Conservation (phyloP, 2,888 invertebrate species). For the Argyresthia albistria region DNA sequence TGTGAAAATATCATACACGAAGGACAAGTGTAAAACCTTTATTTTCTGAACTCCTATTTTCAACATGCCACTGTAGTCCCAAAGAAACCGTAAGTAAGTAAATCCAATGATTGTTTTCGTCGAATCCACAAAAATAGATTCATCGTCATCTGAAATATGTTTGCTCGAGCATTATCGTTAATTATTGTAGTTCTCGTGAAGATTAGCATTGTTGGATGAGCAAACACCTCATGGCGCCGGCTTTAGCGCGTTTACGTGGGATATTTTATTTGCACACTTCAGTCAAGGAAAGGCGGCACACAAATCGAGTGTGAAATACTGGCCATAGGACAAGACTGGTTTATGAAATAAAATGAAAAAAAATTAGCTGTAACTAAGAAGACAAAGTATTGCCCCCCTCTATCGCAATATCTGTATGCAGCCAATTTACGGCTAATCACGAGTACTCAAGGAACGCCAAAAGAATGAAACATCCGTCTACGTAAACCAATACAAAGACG, state of each 20-base stretch:
- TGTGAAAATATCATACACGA: no score
- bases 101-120: no score
- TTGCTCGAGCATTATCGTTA: slow-evolving; percentile 1
- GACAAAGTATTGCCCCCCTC: no score
- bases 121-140: neutral
- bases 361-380: no score
- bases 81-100: no score
- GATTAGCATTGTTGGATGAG: neutral
- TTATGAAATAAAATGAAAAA: no score
- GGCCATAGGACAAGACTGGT: no score
- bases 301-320: neutral
- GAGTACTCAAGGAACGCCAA: neutral
- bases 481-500: neutral
- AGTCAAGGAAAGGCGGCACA: neutral
- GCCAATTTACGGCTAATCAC: no score
- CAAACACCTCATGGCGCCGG: slow-evolving; percentile 2
- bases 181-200: slow-evolving; percentile 4
- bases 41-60: no score
- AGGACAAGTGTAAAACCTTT: no score
- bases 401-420: no score
- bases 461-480: neutral
- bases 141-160: neutral
- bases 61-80: no score
- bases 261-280: neutral
- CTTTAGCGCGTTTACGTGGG: neutral